Evolutionary conservation across 2,888 invertebrate species (phyloP), one percentile per base, ranked within the genome.

Genomic region (Chaitophorus viminalis): DNA sequence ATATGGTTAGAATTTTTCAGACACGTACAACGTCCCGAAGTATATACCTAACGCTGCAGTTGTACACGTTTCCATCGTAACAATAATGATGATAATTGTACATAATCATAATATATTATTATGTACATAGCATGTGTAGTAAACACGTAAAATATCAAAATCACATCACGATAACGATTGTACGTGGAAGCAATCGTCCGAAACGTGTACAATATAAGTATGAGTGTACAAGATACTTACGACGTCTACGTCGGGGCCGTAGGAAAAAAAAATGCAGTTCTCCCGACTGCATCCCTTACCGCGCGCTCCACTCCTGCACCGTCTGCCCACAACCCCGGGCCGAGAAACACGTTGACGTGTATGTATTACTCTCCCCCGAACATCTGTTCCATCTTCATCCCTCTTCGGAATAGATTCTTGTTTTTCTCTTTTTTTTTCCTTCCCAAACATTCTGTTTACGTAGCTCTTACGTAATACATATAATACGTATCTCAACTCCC

Each of bases 361-460:
- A n/a, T 18, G 54, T 54, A 54, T 46, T 83, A 25, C n/a, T 46
- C n/a, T 31, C n/a, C 33, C 31, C n/a, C n/a, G 68, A 77, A 85
- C 84, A 85, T 68, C 68, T 77, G 84, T 85, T 77, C 46, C 33
- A 8, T 33, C n/a, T n/a, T n/a, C 74, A 29, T 75, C 65, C 76
- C 65, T 84, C 76, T n/a, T 46, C 25, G 25, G 54, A 70, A n/a
- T n/a, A 29, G 17, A 14, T 31, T 36, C 39, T 75, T 17, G 76
- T 76, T 75, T 65, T 76, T 72, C 74, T 74, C 46, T 52, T 82
- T 74, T 70, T 46, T 68, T 17, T 29, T 31, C 60, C 11, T 54
- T n/a, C 36, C 65, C 74, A 39, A 29, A 60, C 46, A 77, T 46
- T 85, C 33, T 85, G 84, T 85, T 85, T 85, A 52, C 68, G 76